Base-by-base conservation (phyloP, 1,140 invertebrate species). In the Ruditapes philippinarum region DNA sequence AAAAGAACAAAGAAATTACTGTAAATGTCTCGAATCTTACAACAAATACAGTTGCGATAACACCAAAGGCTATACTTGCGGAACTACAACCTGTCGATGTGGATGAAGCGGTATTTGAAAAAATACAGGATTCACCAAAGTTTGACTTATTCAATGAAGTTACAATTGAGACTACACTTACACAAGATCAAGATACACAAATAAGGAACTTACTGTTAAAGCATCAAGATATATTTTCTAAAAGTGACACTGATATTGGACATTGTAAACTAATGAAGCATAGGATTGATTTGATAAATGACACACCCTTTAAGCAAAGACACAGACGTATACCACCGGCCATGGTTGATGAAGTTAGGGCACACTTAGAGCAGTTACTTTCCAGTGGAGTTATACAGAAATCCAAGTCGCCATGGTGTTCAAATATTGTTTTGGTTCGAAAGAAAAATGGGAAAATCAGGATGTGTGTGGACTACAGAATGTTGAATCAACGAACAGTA, bases 71-170 rank as follows among this genome's bases (percentile, higher is more conserved):
- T 11, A 65, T 89, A 19, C 19, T 90, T 22, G 85, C 80, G 82
- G 89, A 91, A 33, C 0, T 90, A 0, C 86, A 90, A 40, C 89
- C 87, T 42, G 89, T 91, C 9, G 54, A 17, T 25, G 60, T 88
- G 14, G 68, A 68, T 38, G 83, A 87, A 25, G 28, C 36, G 14
- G n/a, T 76, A 7, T 31, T 36, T 36, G 65, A 70, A 14, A 57
- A 25, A 54, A 74, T 40, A 14, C n/a, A n/a, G n/a, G n/a, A n/a
- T n/a, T n/a, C n/a, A n/a, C n/a, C n/a, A n/a, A n/a, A n/a, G n/a
- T n/a, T n/a, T n/a, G n/a, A n/a, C n/a, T n/a, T n/a, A n/a, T n/a
- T n/a, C n/a, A n/a, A n/a, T n/a, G n/a, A n/a, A n/a, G n/a, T n/a
- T n/a, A n/a, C n/a, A n/a, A n/a, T n/a, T n/a, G n/a, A n/a, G n/a